Conservation (phyloP, 1,140 invertebrate genomes). For the Nymphalis io region DNA sequence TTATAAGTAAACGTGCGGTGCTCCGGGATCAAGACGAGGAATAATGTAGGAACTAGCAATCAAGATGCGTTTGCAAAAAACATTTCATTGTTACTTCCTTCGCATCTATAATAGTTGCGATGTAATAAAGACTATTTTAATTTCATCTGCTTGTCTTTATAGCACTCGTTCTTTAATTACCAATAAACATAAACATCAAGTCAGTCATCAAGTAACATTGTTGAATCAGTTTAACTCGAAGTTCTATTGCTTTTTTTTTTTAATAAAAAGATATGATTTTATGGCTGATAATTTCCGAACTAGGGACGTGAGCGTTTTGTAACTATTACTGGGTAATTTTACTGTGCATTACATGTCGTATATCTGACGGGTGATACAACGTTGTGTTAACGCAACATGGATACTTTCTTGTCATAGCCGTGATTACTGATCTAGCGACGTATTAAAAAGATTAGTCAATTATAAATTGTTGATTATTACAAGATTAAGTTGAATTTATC, state of each 20-base stretch:
- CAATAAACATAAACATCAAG: conserved; percentile 34
- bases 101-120: conserved; percentile 15
- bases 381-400: conserved; percentile 61
- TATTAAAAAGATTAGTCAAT: conserved; percentile 34
- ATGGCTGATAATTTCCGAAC: conserved; percentile 75
- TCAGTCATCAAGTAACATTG: conserved; percentile 29
- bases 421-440: conserved; percentile 48
- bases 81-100: conserved; percentile 13
- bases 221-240: conserved; percentile 26
- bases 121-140: conserved; percentile 7
- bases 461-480: conserved; percentile 10
- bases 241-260: conserved; percentile 41
- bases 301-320: conserved; percentile 67
- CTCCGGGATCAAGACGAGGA: conserved; percentile 53
- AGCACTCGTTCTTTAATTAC: conserved; percentile 32
- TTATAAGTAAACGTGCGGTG: conserved; percentile 66
- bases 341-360: conserved; percentile 60
- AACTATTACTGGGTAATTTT: conserved; percentile 72
- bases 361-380: conserved; percentile 56
- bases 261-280: conserved; percentile 62
- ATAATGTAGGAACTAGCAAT: conserved; percentile 58
- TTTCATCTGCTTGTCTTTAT: conserved; percentile 27
- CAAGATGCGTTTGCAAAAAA: conserved; percentile 21
- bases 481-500: conserved; percentile 4
- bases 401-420: conserved; percentile 64